Percentiles rank a stretch among this genome's conserved stretches.
phyloP scores from a whole-genome alignment of 2,888 invertebrate genomes.

The Eugnorisma glareosa region DNA sequence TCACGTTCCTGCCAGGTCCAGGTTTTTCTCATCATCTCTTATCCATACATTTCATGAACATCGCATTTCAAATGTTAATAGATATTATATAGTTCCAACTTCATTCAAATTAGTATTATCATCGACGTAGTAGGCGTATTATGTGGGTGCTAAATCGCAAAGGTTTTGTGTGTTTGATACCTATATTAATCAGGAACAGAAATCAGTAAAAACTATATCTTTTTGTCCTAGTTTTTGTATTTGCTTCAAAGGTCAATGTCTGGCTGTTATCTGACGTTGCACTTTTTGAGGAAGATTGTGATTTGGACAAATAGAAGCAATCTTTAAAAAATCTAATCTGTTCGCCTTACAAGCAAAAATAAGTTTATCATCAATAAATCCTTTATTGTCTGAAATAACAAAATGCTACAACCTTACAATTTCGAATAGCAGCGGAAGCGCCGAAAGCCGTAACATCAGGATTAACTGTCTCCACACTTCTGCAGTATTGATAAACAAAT shows the following conservation, averaged over 20 bases:
- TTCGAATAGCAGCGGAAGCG: slow-evolving; percentile 14
- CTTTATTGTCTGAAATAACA: slow-evolving; percentile 34
- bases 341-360: not conserved
- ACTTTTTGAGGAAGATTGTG: slow-evolving; percentile 10
- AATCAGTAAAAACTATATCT: not conserved
- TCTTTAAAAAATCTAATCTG: slow-evolving; percentile 31
- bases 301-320: slow-evolving; percentile 16
- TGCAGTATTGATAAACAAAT: slow-evolving; percentile 34
- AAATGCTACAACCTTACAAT: not conserved
- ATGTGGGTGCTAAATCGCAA: slow-evolving; percentile 13
- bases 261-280: slow-evolving; percentile 22
- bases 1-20: not conserved
- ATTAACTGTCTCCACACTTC: slow-evolving; percentile 8
- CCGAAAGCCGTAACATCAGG: not conserved
- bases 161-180: slow-evolving; percentile 16
- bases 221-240: not conserved
- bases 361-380: not conserved
- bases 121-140: not conserved
- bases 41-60: not conserved
- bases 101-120: slow-evolving; percentile 17
- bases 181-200: slow-evolving; percentile 8
- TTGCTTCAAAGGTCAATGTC: slow-evolving; percentile 16
- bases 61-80: not conserved
- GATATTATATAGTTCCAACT: slow-evolving; percentile 10
- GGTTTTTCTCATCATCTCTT: not conserved